phyloP scores from a whole-genome alignment of 2,113 vertebrate species.

The Carollia perspicillata region DNA sequence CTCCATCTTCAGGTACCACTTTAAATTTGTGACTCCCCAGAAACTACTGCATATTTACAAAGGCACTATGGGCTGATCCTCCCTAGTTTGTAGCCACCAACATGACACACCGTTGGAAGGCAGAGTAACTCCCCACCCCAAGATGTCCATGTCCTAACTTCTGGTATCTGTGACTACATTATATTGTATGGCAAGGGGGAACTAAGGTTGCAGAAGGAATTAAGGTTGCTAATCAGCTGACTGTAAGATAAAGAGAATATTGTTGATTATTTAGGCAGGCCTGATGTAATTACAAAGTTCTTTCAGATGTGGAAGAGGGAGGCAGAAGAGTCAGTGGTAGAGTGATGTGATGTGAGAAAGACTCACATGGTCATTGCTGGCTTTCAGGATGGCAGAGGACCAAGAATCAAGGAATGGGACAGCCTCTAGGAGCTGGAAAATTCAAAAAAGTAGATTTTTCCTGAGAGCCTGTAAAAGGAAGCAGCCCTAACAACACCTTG shows the following conservation, averaged over 20 bases:
- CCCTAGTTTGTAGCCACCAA: not conserved
- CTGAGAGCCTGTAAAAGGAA: not conserved
- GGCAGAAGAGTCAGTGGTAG: not conserved
- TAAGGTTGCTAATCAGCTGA: not conserved
- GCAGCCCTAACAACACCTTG: not conserved
- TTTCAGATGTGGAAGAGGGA: not conserved
- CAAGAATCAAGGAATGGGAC: not conserved
- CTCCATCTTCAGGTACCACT: not conserved
- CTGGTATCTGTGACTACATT: not conserved
- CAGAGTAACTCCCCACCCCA: not conserved
- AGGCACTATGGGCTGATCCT: not conserved
- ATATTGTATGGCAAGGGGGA: rapidly evolving
- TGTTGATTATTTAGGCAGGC: not conserved
- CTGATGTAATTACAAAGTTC: not conserved
- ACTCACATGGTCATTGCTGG: not conserved
- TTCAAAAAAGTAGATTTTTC: not conserved
- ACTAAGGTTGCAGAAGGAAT: not conserved
- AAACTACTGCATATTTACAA: not conserved
- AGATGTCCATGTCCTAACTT: not conserved
- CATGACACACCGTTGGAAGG: not conserved
- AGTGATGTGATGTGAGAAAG: not conserved
- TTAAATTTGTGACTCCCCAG: not conserved
- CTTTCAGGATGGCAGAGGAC: not conserved
- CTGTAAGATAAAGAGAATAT: not conserved
- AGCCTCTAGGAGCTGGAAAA: not conserved